A percentile compares a stretch with the other conserved stretches of the same genome.
Evolutionary conservation across 2,797 vertebrate genomes (phyloP).

Genomic region (Tauraco hartlaubi): DNA sequence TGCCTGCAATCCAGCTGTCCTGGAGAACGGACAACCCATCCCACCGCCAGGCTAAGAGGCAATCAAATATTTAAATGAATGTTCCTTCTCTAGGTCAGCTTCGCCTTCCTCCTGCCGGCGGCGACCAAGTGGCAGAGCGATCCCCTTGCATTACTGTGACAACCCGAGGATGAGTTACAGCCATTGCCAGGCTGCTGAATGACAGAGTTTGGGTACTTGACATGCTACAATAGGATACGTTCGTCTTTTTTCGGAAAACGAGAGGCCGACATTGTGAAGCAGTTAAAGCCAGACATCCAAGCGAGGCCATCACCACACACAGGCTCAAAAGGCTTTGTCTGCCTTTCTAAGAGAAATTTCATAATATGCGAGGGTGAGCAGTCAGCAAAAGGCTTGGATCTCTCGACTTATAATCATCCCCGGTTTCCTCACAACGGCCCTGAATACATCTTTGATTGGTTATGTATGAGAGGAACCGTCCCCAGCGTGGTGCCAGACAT

Average conservation of each 20-base stretch:
- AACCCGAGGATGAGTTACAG: slow-evolving; percentile 47
- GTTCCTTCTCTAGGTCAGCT: slow-evolving; percentile 3
- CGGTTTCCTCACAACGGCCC: slow-evolving; percentile 70
- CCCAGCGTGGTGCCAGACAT: slow-evolving; percentile 80
- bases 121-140: slow-evolving; percentile 4
- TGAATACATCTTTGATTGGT: slow-evolving; percentile 83
- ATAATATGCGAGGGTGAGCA: slow-evolving; percentile 72
- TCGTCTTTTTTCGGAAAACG: slow-evolving; percentile 61
- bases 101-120: neutral
- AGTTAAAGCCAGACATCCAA: slow-evolving; percentile 71
- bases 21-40: neutral
- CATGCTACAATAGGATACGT: slow-evolving; percentile 64
- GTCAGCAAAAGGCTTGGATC: slow-evolving; percentile 73
- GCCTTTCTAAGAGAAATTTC: slow-evolving; percentile 74
- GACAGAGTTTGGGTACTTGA: slow-evolving; percentile 60
- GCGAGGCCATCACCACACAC: slow-evolving; percentile 64
- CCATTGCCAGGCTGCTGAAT: slow-evolving; percentile 37
- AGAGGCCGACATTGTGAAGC: slow-evolving; percentile 65
- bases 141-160: slow-evolving; percentile 48
- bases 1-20: neutral
- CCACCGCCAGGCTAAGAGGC: neutral
- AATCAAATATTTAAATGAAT: slow-evolving; percentile 57
- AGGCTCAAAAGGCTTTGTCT: slow-evolving; percentile 74
- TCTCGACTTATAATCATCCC: slow-evolving; percentile 57
- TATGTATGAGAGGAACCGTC: slow-evolving; percentile 78